Conservation (phyloP, 2,888 invertebrate genomes). For the Uropetala carovei region DNA sequence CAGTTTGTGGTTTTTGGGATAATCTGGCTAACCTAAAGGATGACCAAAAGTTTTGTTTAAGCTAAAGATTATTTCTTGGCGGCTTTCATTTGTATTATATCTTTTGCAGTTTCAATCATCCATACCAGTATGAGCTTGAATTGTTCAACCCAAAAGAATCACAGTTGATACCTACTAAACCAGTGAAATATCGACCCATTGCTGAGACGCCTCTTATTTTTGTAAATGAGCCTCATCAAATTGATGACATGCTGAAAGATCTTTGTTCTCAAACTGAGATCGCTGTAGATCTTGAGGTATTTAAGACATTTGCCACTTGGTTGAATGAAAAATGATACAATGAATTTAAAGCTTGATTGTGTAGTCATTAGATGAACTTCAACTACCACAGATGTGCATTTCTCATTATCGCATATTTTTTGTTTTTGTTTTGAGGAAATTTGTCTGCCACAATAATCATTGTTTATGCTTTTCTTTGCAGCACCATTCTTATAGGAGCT, state of each 20-base stretch:
- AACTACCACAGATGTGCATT: background rate
- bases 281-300: constrained; percentile 89
- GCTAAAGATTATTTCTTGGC: background rate
- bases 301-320: background rate
- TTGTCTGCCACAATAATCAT: background rate
- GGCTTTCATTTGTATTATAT: background rate
- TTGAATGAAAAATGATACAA: background rate
- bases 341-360: background rate
- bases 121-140: constrained; percentile 91
- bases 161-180: constrained; percentile 76
- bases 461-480: constrained; percentile 72
- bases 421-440: background rate
- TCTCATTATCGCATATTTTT: background rate
- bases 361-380: background rate
- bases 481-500: constrained; percentile 95
- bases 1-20: too few relatives aligned
- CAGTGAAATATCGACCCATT: constrained; percentile 76
- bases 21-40: too few relatives aligned
- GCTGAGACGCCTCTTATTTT: constrained; percentile 82
- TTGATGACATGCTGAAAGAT: constrained; percentile 82
- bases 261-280: constrained; percentile 84
- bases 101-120: constrained; percentile 85
- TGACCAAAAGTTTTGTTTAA: background rate
- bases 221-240: constrained; percentile 81
- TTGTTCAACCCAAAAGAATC: constrained; percentile 80